Evolutionary conservation across 1,140 invertebrate genomes (phyloP).

Genomic region (Rhysida immarginata): DNA sequence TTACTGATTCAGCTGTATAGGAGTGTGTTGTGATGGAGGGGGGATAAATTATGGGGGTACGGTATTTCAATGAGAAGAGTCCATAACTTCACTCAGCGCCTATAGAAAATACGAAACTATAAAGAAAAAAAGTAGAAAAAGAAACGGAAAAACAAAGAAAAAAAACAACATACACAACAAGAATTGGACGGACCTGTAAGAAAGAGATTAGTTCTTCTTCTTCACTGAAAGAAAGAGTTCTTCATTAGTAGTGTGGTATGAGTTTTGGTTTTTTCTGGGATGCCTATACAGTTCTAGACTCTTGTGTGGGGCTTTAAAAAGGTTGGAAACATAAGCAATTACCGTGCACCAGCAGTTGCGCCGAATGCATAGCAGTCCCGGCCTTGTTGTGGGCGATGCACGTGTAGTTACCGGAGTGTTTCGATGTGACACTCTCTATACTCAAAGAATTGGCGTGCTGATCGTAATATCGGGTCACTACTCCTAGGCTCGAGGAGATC

Average conservation of each 20-base stretch:
- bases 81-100: too few species aligned
- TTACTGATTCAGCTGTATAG: too few species aligned
- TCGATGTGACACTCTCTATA: conserved; percentile 27
- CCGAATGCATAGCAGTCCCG: conserved; percentile 42
- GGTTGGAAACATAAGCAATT: conserved; percentile 12
- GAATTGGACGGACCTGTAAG: background rate
- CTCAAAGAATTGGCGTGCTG: conserved; percentile 27
- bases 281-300: too few species aligned
- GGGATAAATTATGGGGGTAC: background rate
- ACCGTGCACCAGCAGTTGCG: conserved; percentile 32
- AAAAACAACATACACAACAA: too few species aligned
- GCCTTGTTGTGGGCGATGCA: conserved; percentile 52
- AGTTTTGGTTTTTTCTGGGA: too few species aligned
- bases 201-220: background rate
- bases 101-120: too few species aligned
- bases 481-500: background rate
- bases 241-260: too few species aligned
- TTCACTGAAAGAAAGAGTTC: background rate
- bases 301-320: background rate
- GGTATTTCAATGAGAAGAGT: too few species aligned
- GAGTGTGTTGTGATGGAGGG: background rate
- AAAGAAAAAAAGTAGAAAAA: too few species aligned
- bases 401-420: conserved; percentile 56
- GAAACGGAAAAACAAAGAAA: too few species aligned
- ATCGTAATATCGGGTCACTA: conserved; percentile 14